Evolutionary conservation across 1,140 invertebrate genomes (phyloP), one percentile per base, ranked within the genome.

Genomic region (Brachionus rubens): DNA sequence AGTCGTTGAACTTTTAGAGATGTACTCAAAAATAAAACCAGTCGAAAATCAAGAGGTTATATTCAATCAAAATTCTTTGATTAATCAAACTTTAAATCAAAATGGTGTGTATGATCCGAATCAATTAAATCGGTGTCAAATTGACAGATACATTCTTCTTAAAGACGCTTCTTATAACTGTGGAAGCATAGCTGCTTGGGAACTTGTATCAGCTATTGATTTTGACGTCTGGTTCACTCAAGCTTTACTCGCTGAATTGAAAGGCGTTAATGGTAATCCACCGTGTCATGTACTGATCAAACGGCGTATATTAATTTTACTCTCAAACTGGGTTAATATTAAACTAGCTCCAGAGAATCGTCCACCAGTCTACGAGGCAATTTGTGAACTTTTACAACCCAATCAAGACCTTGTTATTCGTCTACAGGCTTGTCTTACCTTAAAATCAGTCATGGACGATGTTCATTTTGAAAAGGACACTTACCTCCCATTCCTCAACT

Each of bases 181-280:
- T 1, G 90, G 93, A 62, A 92, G 93, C 16, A 86, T 94, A 67
- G 90, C 90, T n/a, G 90, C 92, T 0, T 93, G 92, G 84, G 91
- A 96, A 79, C 86, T 97, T 54, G 96, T 92, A 82, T 92, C 96
- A 83, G 91, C 94, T 81, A 91, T 94, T 16, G 91, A 95, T 83
- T 96, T 96, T 86, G 92, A 96, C 83, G 87, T 91, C 75, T 96
- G 93, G 93, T 92, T 96, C 80, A 89, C 88, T n/a, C 90, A 88
- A 33, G 90, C 91, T 62, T 83, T 97, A 75, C 88, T 91, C 50
- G 87, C 89, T 79, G 94, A 98, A 85, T 81, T 96, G 40, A 89
- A 90, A 82, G 87, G 92, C 7, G 90, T 90, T 81, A 89, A 90
- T 41, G 59, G 59, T 26, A 50, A 72, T 40, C 46, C 68, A 72